These are phyloP conservation scores for Lycocerus yunnanus DNA, from an alignment of 2,888 invertebrate species.

Conservation along the genomic window DNA sequence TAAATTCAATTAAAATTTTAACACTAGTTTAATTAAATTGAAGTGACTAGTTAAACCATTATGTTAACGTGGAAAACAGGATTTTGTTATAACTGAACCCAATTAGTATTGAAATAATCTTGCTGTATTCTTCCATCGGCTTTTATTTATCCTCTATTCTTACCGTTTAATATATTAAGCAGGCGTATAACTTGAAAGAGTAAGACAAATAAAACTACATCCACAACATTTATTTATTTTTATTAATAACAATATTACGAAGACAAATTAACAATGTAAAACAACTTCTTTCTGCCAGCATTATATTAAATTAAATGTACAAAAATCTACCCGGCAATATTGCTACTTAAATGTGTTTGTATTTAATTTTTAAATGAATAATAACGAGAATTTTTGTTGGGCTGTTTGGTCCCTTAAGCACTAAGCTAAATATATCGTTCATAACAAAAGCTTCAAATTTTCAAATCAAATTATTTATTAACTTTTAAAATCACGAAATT, in stretches of 20 bases:
- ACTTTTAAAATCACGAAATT: background rate
- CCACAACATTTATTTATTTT: conserved; percentile 6
- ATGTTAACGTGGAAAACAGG: background rate
- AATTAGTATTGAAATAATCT: background rate
- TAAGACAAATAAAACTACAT: background rate
- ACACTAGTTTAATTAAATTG: background rate
- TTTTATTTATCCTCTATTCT: background rate
- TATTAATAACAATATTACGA: conserved; percentile 28
- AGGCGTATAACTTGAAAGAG: too few relatives aligned
- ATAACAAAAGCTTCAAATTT: background rate
- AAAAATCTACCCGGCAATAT: conserved; percentile 12
- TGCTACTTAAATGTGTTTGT: conserved; percentile 11
- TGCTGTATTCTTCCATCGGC: background rate
- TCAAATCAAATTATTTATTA: background rate
- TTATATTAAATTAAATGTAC: conserved; percentile 8
- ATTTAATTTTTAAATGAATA: background rate
- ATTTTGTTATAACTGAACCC: background rate
- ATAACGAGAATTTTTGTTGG: conserved; percentile 6
- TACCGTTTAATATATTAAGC: background rate
- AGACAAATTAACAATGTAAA: conserved; percentile 23
- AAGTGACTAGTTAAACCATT: background rate
- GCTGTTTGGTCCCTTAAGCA: conserved; percentile 34
- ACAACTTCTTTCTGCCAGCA: conserved; percentile 13
- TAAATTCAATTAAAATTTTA: background rate
- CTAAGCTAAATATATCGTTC: conserved; percentile 23